Base-by-base conservation (phyloP, 2,797 vertebrate species). In the Amniataba percoides region DNA sequence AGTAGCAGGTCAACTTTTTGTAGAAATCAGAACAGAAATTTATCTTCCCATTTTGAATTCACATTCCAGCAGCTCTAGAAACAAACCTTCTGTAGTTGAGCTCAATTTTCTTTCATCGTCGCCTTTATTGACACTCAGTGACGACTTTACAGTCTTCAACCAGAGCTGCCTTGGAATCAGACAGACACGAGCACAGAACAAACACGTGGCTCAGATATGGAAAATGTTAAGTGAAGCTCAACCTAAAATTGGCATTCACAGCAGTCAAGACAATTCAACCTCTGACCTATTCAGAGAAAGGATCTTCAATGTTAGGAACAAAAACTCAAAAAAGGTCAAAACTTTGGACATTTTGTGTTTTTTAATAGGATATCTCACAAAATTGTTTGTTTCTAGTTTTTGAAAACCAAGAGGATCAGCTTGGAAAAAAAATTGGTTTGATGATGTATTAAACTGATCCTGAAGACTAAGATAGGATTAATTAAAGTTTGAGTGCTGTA, bases 101-200 rank as follows among this genome's bases (percentile, higher is more conserved):
- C 49, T 71, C 15, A 14, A 40, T 73, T 59, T 68, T 53, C n/a
- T n/a, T n/a, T 12, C 5, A 8, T 52, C 7, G 40, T 68, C 40
- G 53, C 71, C 27, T 56, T 71, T 71, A 36, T 66, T 52, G 52
- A 56, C n/a, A 8, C 31, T 88, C 66, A 58, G 34, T 63, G 9
- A 40, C 16, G 3, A 36, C 67, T 77, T 74, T 51, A 49, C 25
- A 9, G 34, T 36, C 34, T 36, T 57, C 15, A 78, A 81, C 81
- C 79, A 81, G 74, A 88, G 83, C 81, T 73, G 87, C 79, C 78
- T 84, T 87, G 25, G 48, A 78, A 51, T 70, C 31, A 46, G 70
- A 81, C 57, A 18, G 45, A 78, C 56, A 48, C 21, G 45, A 71
- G 45, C 25, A 19, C 7, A 14, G 23, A 43, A 60, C 23, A 5